Conservation (phyloP, 2,797 vertebrate genomes). For the Centropyge bicolor region DNA sequence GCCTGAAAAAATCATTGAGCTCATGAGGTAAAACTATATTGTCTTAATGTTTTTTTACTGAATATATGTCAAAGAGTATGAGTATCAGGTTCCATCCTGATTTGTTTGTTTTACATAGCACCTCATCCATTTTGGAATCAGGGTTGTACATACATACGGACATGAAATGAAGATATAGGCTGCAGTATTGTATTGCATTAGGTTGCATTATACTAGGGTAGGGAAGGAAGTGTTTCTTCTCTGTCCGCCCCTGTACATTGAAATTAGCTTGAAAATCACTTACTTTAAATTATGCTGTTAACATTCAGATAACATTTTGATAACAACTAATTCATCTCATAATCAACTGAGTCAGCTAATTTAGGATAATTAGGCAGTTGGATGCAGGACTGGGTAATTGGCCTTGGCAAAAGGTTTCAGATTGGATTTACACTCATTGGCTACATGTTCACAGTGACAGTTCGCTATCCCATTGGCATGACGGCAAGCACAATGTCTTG, state of each 20-base stretch:
- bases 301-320: constrained; percentile 65
- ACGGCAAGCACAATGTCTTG: constrained; percentile 8
- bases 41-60: too few species aligned
- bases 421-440: constrained; percentile 52
- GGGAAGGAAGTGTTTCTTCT: constrained; percentile 12
- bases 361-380: constrained; percentile 65
- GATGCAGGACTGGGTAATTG: constrained; percentile 63
- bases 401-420: constrained; percentile 61
- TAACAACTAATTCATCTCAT: constrained; percentile 68
- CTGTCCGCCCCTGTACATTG: constrained; percentile 28
- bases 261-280: constrained; percentile 52
- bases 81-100: too few species aligned
- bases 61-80: too few species aligned
- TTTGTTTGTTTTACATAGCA: too few species aligned
- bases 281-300: constrained; percentile 55
- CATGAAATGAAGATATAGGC: background rate
- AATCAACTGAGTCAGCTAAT: constrained; percentile 72
- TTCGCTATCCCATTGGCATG: constrained; percentile 26
- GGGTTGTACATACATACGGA: too few species aligned
- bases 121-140: too few species aligned
- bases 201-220: background rate
- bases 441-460: constrained; percentile 50
- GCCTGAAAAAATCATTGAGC: too few species aligned
- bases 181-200: background rate
- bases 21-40: too few species aligned